These are phyloP conservation scores for Philaenus spumarius DNA, from an alignment of 1,140 invertebrate species.

Conservation along the genomic window DNA sequence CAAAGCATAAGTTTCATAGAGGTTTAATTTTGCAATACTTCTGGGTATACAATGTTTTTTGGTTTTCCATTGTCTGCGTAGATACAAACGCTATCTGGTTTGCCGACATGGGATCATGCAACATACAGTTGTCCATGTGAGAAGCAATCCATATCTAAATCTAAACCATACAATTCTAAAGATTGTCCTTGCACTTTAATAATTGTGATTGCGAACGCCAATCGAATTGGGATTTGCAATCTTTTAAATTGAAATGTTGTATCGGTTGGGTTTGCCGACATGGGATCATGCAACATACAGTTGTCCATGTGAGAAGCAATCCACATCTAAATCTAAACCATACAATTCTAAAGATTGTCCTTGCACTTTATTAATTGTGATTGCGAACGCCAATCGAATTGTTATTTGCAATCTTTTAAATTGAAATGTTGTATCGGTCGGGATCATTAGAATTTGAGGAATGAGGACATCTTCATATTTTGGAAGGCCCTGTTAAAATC, in stretches of 20 bases:
- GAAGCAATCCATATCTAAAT: constrained; percentile 38
- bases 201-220: constrained; percentile 46
- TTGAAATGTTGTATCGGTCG: constrained; percentile 37
- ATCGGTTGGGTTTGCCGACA: constrained; percentile 31
- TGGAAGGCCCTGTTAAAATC: constrained; percentile 36
- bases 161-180: constrained; percentile 35
- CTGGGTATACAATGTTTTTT: constrained; percentile 10
- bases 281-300: constrained; percentile 40
- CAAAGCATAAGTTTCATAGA: too few species aligned
- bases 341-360: constrained; percentile 42
- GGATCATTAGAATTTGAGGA: constrained; percentile 39
- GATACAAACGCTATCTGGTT: not conserved
- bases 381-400: constrained; percentile 42
- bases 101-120: constrained; percentile 32
- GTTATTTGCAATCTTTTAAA: constrained; percentile 47
- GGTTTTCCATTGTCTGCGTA: constrained; percentile 5
- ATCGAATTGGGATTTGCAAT: constrained; percentile 44
- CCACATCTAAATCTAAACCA: constrained; percentile 35
- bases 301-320: constrained; percentile 42
- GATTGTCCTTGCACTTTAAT: constrained; percentile 50
- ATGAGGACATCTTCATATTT: constrained; percentile 38
- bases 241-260: constrained; percentile 41
- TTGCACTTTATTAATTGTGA: constrained; percentile 50
- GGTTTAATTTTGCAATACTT: not conserved
- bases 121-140: constrained; percentile 44